Evolutionary conservation across 2,888 invertebrate species (phyloP).

Genomic region (Drosophila silvestris): DNA sequence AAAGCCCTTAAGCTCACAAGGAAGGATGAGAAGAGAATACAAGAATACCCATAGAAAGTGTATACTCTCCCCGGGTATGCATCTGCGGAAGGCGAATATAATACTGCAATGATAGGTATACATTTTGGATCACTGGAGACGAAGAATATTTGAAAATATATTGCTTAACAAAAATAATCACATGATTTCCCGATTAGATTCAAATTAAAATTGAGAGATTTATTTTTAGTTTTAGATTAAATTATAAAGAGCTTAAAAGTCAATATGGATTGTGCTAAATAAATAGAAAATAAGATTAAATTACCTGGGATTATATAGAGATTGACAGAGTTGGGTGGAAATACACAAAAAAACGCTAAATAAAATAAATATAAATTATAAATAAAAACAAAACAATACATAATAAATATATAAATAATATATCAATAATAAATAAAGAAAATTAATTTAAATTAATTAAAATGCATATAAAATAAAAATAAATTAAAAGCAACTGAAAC

Average conservation of each 20-base stretch:
- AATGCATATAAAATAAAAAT: background rate
- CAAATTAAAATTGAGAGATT: background rate
- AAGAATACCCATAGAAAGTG: background rate
- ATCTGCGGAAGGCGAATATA: background rate
- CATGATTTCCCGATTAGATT: background rate
- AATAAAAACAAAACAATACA: background rate
- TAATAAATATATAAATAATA: background rate
- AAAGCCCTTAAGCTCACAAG: conserved; percentile 68
- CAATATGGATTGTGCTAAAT: background rate
- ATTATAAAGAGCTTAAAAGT: background rate
- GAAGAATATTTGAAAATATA: background rate
- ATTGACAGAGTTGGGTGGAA: background rate
- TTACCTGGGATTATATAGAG: background rate
- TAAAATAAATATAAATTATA: background rate
- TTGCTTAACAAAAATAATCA: background rate
- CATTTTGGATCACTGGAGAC: background rate
- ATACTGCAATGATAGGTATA: background rate
- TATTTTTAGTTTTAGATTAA: background rate
- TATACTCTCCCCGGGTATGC: conserved; percentile 26
- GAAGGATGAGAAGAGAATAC: background rate
- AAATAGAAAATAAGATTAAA: background rate
- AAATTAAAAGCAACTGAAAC: fast-evolving
- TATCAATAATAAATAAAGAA: background rate
- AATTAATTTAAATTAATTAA: background rate
- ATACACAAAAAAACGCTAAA: background rate